phyloP scores from a whole-genome alignment of 2,113 vertebrate genomes.

The Sturnus vulgaris region DNA sequence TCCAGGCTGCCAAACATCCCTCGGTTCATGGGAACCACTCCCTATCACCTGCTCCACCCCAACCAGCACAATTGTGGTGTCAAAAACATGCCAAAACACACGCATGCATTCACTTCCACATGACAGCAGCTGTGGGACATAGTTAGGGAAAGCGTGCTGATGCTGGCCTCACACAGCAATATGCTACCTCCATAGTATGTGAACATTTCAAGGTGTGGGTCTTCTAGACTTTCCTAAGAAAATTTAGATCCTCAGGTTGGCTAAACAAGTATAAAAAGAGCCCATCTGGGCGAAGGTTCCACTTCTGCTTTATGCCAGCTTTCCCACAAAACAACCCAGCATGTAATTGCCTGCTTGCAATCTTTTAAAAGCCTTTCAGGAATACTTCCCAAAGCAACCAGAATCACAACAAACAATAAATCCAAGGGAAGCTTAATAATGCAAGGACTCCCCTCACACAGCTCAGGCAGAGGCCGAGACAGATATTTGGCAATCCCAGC shows the following conservation, averaged over 20 bases:
- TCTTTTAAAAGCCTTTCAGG: constrained; percentile 28
- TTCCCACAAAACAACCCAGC: not conserved
- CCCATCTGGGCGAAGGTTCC: not conserved
- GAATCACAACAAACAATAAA: constrained; percentile 14
- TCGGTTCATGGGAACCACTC: not conserved
- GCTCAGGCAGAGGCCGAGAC: not conserved
- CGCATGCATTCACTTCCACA: not conserved
- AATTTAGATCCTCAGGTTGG: rapidly evolving
- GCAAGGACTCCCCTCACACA: not conserved
- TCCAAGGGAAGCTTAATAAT: not conserved
- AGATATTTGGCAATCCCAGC: constrained; percentile 5
- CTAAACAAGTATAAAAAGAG: not conserved
- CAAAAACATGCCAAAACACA: not conserved
- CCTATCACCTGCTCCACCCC: not conserved
- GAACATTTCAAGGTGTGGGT: not conserved
- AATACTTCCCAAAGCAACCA: constrained; percentile 7
- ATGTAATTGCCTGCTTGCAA: not conserved
- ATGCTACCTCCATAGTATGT: not conserved
- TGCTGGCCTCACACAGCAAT: not conserved
- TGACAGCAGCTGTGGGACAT: rapidly evolving
- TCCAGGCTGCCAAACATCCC: not conserved
- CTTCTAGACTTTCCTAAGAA: not conserved
- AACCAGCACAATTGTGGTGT: rapidly evolving
- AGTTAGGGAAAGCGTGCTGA: not conserved
- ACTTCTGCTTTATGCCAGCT: not conserved